phyloP scores from a whole-genome alignment of 30 jellyfish, hydroid and myxozoan species.

The Nemopilema nomurai region DNA sequence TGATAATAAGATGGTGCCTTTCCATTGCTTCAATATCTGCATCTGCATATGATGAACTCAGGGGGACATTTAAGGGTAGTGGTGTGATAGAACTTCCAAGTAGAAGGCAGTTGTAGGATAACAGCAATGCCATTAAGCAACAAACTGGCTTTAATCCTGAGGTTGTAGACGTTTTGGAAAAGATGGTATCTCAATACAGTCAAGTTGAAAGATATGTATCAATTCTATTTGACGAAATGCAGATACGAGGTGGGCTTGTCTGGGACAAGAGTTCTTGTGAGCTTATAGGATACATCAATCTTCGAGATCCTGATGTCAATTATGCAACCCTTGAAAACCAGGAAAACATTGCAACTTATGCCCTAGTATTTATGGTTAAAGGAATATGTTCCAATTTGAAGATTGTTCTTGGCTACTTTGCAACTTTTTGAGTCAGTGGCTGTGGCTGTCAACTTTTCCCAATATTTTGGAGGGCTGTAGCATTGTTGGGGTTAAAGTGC shows the following conservation, averaged over 20 bases:
- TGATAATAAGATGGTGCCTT: no score
- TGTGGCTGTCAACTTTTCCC: constrained; percentile 37
- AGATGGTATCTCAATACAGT: background rate
- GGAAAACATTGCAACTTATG: constrained; percentile 44
- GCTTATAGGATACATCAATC: constrained; percentile 20
- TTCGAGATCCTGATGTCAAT: constrained; percentile 40
- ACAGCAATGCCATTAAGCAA: constrained; percentile 36
- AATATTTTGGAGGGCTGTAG: constrained; percentile 46
- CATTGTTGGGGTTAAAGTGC: constrained; percentile 11
- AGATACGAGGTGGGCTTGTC: constrained; percentile 42
- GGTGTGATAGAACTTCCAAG: constrained; percentile 48
- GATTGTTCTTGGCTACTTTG: constrained; percentile 24
- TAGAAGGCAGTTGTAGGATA: constrained; percentile 11
- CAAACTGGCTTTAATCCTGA: constrained; percentile 41
- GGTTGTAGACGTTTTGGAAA: constrained; percentile 4
- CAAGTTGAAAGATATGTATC: constrained; percentile 31
- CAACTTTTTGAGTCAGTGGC: constrained; percentile 4
- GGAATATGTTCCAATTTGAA: constrained; percentile 29
- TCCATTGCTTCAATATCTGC: constrained; percentile 9
- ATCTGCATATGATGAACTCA: constrained; percentile 30
- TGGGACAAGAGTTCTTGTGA: constrained; percentile 56
- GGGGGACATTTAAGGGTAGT: background rate
- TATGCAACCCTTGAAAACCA: constrained; percentile 11
- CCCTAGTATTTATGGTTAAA: constrained; percentile 39
- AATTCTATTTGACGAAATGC: constrained; percentile 47